Percentiles rank a stretch among this genome's conserved stretches.
Evolutionary conservation across 2,113 vertebrate species (phyloP).

Genomic region (Xiphias gladius): DNA sequence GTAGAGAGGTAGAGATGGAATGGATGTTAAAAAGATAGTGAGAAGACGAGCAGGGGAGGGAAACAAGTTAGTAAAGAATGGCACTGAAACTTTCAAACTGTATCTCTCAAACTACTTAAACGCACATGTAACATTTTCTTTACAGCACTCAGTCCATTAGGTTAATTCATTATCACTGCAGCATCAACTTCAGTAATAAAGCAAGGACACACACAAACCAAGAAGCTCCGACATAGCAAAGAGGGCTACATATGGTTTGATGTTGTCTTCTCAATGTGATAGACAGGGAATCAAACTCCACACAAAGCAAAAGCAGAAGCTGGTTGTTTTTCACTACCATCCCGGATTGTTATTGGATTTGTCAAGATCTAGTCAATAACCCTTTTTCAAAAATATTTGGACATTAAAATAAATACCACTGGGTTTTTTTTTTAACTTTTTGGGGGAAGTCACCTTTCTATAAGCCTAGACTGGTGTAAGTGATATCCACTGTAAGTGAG

Average conservation of each 20-base stretch:
- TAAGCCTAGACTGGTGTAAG: background rate
- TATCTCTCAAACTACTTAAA: slow-evolving; percentile 9
- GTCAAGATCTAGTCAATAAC: background rate
- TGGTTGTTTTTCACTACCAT: background rate
- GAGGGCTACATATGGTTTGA: slow-evolving; percentile 71
- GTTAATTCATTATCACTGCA: slow-evolving; percentile 44
- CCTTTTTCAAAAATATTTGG: background rate
- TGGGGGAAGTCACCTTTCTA: background rate
- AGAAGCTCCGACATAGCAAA: slow-evolving; percentile 56
- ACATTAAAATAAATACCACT: background rate
- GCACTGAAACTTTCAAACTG: background rate
- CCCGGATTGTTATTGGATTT: background rate
- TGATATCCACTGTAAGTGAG: background rate
- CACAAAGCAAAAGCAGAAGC: slow-evolving; percentile 79
- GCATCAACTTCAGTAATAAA: slow-evolving; percentile 11
- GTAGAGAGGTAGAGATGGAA: background rate
- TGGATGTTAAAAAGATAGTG: slow-evolving; percentile 24
- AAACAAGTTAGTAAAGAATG: slow-evolving; percentile 10
- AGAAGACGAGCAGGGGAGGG: slow-evolving; percentile 11
- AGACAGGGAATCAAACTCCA: slow-evolving; percentile 67
- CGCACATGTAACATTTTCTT: slow-evolving; percentile 12
- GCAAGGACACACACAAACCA: slow-evolving; percentile 66
- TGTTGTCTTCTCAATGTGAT: slow-evolving; percentile 58
- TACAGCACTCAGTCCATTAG: slow-evolving; percentile 13
- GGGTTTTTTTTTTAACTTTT: too few species aligned